Base-by-base conservation (phyloP, 2,888 invertebrate species). In the Mystacides longicornis region DNA sequence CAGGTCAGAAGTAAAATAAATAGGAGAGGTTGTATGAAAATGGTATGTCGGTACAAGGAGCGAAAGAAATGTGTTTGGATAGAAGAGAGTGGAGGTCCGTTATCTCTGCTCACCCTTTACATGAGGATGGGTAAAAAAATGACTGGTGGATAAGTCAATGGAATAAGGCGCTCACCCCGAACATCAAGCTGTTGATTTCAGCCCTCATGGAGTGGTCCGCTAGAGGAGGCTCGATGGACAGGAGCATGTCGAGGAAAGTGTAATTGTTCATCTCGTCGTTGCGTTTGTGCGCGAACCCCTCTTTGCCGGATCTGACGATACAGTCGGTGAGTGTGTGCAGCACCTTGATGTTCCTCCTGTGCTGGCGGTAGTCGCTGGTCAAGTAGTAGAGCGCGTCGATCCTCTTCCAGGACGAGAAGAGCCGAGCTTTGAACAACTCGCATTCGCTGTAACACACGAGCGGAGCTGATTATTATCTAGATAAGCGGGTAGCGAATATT, bases 341-440 rank as follows among this genome's bases (percentile, higher is more conserved):
- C 3, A 65, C 60, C 56, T 65, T 65, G 19, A 69, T 42, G 2
- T 62, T 57, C 47, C 63, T 61, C 14, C 50, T 67, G 62, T 79
- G 77, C 50, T 70, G 68, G 57, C 68, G 70, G n/a, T 78, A 80
- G 42, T 69, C 67, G 51, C 62, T 64, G 1, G 78, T 67, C 14
- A 74, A 64, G 46, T 69, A 66, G 22, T 51, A 58, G 3, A 58
- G 19, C 11, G 49, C 49, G 11, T 48, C n/a, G 22, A 19, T 33
- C 11, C 55, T 48, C 23, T 59, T 56, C 37, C 21, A 49, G 5
- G 31, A 18, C 11, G 27, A 27, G 11, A 27, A 27, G 5, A 27
- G 5, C 7, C 27, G 27, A 5, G 27, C 27, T 11, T 27, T 27
- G 27, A 27, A 27, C 7, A 27, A 11, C 11, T 27, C 27, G 11